Conservation (phyloP, 2,113 vertebrate species). For the Chelonoidis abingdonii region DNA sequence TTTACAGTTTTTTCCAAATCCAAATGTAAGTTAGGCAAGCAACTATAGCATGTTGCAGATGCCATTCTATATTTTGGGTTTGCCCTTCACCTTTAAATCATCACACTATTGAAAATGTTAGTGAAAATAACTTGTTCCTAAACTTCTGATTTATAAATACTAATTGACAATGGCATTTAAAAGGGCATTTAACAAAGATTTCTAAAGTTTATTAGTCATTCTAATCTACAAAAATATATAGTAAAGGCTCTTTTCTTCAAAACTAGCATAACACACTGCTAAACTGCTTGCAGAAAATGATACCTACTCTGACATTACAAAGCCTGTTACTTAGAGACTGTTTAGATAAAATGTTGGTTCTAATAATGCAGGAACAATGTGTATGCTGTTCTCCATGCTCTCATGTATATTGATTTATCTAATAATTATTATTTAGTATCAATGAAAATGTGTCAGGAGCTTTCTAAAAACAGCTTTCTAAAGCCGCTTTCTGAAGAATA, state of each 20-base stretch:
- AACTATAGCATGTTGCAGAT: not conserved
- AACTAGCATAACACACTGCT: not conserved
- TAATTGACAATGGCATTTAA: not conserved
- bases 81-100: not conserved
- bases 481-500: not conserved
- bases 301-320: not conserved
- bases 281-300: not conserved
- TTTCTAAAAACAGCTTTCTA: constrained; percentile 18
- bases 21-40: not conserved
- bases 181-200: not conserved
- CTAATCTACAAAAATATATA: not conserved
- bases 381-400: not conserved
- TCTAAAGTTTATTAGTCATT: not conserved
- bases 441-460: not conserved
- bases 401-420: not conserved
- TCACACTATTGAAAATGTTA: not conserved
- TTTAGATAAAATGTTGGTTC: not conserved
- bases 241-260: not conserved
- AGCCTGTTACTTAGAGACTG: not conserved
- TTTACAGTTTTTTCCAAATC: not conserved
- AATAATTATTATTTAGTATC: not conserved
- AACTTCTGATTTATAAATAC: not conserved
- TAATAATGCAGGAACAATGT: not conserved
- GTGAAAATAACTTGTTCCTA: not conserved
- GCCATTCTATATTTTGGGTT: not conserved